Base-by-base conservation (phyloP, 2,113 vertebrate genomes). In the Neodon shergylaensis region DNA sequence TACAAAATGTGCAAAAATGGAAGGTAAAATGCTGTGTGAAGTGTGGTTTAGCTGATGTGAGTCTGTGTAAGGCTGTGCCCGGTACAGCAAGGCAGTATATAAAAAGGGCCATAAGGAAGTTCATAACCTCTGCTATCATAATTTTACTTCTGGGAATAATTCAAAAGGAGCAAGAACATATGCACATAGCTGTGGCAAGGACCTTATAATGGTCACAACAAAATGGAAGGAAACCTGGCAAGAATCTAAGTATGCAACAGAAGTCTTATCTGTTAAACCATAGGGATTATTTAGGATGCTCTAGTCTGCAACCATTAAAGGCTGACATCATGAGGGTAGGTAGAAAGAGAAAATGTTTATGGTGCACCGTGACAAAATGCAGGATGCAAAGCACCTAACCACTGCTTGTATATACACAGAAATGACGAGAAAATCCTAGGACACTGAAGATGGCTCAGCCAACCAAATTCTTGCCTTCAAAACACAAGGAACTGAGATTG, bases 121-220 rank as follows among this genome's bases (percentile, higher is more conserved):
- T 58, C 22, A 33, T 82, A 92, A 90, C 28, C 66, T 72, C 78
- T 94, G n/a, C 10, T 83, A 31, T 28, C 70, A 66, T 63, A 49
- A 77, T 94, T 92, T 44, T 95, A 47, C 65, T 82, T 89, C 65
- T 73, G 11, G 66, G 77, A 68, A 72, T 90, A 84, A 94, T 92
- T 74, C 10, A 85, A 78, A 88, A 77, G 47, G 44, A 82, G 31
- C 47, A 66, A 66, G 90, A 84, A 77, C 22, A 28, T 16, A 76
- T 54, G 12, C 61, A 49, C 21, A 36, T n/a, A 91, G 61, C 72
- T 88, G 52, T 90, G n/a, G 74, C 77, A 94, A 97, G n/a, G 85
- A 14, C 33, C 81, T 83, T 92, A 52, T 79, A 89, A 86, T n/a
- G 42, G n/a, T 31, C 3, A 10, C 22, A 74, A 58, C 44, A 36